phyloP scores from a whole-genome alignment of 2,797 vertebrate species.

The Microcaecilia unicolor region DNA sequence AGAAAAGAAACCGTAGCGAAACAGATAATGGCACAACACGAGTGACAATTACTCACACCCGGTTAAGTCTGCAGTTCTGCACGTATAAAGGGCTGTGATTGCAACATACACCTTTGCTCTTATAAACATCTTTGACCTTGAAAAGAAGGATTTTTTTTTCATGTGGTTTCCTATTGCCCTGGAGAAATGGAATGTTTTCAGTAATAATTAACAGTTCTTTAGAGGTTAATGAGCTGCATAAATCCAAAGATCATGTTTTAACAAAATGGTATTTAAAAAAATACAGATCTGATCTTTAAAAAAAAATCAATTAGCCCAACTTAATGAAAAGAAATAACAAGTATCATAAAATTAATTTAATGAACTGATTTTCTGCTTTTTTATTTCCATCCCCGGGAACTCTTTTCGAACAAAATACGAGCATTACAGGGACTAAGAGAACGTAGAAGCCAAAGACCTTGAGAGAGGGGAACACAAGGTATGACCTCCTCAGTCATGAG shows the following conservation, averaged over 20 bases:
- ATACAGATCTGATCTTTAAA: no score
- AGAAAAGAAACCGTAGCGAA: background rate
- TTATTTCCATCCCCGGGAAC: no score
- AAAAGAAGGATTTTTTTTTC: background rate
- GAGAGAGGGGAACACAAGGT: no score
- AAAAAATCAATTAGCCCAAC: no score
- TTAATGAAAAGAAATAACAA: background rate
- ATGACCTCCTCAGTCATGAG: no score
- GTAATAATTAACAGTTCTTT: conserved; percentile 4
- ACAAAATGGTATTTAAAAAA: background rate
- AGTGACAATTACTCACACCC: background rate
- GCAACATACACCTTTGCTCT: background rate
- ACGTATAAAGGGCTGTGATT: background rate
- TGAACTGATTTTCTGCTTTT: no score
- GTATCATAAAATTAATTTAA: no score
- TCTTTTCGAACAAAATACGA: no score
- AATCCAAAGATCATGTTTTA: background rate
- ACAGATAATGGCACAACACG: background rate
- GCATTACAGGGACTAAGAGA: no score
- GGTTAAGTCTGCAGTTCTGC: conserved; percentile 1
- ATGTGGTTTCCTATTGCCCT: background rate
- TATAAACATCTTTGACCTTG: conserved; percentile 2
- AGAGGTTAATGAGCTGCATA: background rate
- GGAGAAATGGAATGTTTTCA: background rate
- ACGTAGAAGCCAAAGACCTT: no score